phyloP scores from a whole-genome alignment of 2,797 vertebrate genomes.

The Chaetodon trifasciatus region DNA sequence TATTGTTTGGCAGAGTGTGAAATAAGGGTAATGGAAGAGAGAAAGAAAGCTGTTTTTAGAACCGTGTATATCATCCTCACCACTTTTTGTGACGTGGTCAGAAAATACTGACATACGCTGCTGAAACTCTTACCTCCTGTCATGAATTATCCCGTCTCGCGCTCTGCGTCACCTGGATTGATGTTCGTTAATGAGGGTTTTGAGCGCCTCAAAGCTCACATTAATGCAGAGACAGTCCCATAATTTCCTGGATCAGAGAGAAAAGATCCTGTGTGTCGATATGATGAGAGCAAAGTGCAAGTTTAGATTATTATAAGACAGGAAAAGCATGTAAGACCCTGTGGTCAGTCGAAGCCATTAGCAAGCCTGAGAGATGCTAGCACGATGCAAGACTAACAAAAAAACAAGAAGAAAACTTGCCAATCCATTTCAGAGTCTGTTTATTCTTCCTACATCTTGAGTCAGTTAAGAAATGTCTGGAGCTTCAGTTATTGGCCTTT shows the following conservation, averaged over 20 bases:
- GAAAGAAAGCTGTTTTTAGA: constrained; percentile 5
- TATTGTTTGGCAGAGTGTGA: constrained; percentile 45
- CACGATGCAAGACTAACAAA: not conserved
- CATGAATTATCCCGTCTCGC: not conserved
- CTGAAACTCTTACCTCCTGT: not conserved
- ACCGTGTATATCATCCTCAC: not conserved
- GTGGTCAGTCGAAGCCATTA: not conserved
- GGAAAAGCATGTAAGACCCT: not conserved
- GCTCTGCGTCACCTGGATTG: not conserved
- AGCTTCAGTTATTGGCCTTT: too few species aligned
- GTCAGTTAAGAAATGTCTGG: too few species aligned
- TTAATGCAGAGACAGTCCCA: not conserved
- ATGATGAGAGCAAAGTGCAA: not conserved
- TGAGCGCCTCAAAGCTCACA: not conserved
- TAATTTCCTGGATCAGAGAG: not conserved
- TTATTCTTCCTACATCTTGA: too few species aligned
- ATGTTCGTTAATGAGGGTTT: not conserved
- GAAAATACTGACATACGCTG: not conserved
- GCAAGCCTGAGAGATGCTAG: not conserved
- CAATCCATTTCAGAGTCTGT: too few species aligned
- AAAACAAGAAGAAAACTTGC: too few species aligned
- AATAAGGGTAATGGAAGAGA: constrained; percentile 5
- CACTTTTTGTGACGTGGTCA: not conserved
- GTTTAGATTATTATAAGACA: constrained; percentile 1
- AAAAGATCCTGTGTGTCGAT: constrained; percentile 6